Base-by-base conservation (phyloP, 1,140 invertebrate species). In the Procambarus clarkii region DNA sequence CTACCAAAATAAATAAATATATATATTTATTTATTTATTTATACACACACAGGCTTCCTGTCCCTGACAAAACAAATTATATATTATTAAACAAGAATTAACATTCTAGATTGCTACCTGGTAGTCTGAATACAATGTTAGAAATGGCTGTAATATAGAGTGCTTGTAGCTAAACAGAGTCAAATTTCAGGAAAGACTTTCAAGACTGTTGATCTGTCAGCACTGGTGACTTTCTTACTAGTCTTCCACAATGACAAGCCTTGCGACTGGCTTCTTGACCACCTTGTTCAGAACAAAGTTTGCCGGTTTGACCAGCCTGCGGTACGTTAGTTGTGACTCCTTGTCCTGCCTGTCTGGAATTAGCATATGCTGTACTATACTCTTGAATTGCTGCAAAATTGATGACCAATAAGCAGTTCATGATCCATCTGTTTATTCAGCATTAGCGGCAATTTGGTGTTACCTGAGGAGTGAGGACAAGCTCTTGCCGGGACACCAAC, bases 191-290 rank as follows among this genome's bases (percentile, higher is more conserved):
- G 95, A 24, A 95, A 95, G 93, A 93, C 95, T 91, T 95, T 95
- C 93, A 94, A 94, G 92, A 94, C 94, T n/a, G 93, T 93, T 64
- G 94, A 95, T 88, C 91, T 96, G 44, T 95, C 95, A 71, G 92
- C 93, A 60, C 93, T 96, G 34, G 94, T 95, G 18, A 94, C 94
- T 83, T 95, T 95, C 94, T 94, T 95, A 87, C 93, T 96, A 44
- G 94, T 95, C 94, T 95, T 95, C 93, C 93, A 95, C 93, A 94
- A 94, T 86, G 94, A 95, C 88, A 95, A 95, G 92, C 95, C 95
- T 5, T 94, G 95, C 64, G 95, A 96, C 93, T 95, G 95, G 95
- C 93, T 95, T 15, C 94, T 95, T n/a, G 94, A 95, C 90, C 94
- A 95, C 89, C 93, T 95, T 46, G 93, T 95, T 54, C 93, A 93